These are phyloP conservation scores for Ruditapes philippinarum DNA, from an alignment of 1,140 invertebrate species.

Conservation along the genomic window DNA sequence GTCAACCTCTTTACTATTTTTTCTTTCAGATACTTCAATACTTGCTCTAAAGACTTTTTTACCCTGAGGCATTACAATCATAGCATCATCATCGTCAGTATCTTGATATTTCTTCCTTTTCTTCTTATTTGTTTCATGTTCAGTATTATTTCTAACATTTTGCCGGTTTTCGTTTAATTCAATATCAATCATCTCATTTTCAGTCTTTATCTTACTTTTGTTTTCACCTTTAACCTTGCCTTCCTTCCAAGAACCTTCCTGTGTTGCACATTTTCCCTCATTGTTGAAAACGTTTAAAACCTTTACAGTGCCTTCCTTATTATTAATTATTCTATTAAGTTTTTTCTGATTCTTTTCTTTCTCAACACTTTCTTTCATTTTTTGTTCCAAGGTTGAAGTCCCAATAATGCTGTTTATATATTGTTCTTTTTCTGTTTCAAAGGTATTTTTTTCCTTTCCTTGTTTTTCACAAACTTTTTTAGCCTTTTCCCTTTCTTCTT, in stretches of 20 bases:
- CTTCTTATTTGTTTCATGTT: not conserved
- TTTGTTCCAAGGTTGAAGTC: not conserved
- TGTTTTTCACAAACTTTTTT: not conserved
- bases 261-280: not conserved
- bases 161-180: too few relatives aligned
- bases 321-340: not conserved
- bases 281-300: not conserved
- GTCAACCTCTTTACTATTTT: not conserved
- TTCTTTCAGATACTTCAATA: not conserved
- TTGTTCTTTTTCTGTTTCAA: not conserved
- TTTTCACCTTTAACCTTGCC: not conserved
- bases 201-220: not conserved
- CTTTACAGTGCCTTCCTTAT: not conserved
- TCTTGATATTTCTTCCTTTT: slow-evolving; percentile 46
- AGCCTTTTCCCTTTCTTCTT: not conserved
- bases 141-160: not conserved
- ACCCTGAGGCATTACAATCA: not conserved
- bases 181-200: not conserved
- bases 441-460: not conserved
- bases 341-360: slow-evolving; percentile 8
- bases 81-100: not conserved
- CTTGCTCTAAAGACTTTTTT: not conserved
- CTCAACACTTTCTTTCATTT: slow-evolving; percentile 20
- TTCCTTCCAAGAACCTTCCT: not conserved
- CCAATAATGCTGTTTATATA: not conserved